phyloP scores from a whole-genome alignment of 1,140 invertebrate genomes.

The Drosophila sturtevanti region DNA sequence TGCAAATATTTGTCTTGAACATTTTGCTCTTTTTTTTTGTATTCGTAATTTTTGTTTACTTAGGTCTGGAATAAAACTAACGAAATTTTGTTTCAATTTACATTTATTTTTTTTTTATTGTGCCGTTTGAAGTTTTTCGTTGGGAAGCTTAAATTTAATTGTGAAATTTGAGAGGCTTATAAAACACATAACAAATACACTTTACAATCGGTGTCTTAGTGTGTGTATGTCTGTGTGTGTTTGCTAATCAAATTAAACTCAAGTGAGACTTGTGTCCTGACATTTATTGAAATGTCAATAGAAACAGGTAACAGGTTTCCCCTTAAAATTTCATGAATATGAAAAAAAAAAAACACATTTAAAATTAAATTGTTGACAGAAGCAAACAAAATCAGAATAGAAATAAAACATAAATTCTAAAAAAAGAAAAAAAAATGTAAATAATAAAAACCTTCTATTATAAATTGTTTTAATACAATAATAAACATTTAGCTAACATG shows the following conservation, averaged over 20 bases:
- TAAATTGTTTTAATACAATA: slow-evolving; percentile 41
- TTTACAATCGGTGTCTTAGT: background rate
- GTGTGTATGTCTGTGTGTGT: background rate
- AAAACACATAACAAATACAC: background rate
- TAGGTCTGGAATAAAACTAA: slow-evolving; percentile 48
- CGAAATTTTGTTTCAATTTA: slow-evolving; percentile 6
- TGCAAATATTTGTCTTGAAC: slow-evolving; percentile 65
- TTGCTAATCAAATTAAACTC: slow-evolving; percentile 71
- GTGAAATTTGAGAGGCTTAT: background rate
- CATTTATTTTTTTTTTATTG: background rate
- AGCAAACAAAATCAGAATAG: no score
- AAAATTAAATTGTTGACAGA: slow-evolving; percentile 55
- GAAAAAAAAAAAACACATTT: background rate
- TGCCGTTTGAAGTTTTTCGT: slow-evolving; percentile 51
- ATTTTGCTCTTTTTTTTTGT: slow-evolving; percentile 41
- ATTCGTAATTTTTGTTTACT: slow-evolving; percentile 45
- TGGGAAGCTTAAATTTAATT: slow-evolving; percentile 43
- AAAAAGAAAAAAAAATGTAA: slow-evolving; percentile 11
- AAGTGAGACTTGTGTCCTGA: slow-evolving; percentile 44
- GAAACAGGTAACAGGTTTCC: slow-evolving; percentile 19
- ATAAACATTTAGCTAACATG: slow-evolving; percentile 47
- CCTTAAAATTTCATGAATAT: slow-evolving; percentile 38
- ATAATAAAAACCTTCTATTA: slow-evolving; percentile 5
- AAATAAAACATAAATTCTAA: no score
- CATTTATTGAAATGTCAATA: slow-evolving; percentile 76